These are phyloP conservation scores for Clupea harengus DNA, from an alignment of 2,113 vertebrate species.

Conservation along the genomic window DNA sequence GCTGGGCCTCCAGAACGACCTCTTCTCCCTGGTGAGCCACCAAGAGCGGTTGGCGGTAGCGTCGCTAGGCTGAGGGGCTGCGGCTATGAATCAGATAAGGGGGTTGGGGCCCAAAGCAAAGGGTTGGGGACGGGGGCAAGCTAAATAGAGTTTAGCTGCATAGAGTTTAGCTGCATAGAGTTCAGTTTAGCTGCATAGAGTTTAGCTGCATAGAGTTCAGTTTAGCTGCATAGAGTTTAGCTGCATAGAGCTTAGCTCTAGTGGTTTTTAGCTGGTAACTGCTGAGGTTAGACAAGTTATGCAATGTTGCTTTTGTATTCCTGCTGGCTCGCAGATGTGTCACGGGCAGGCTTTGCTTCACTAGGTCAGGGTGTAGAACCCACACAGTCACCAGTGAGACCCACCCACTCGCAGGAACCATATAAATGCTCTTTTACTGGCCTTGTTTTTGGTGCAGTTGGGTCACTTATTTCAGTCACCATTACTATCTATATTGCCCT, in stretches of 20 bases:
- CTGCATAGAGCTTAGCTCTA: background rate
- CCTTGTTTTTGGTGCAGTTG: background rate
- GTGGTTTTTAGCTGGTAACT: background rate
- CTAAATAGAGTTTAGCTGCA: background rate
- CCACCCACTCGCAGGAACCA: background rate
- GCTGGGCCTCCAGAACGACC: conserved; percentile 94
- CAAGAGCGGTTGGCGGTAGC: background rate
- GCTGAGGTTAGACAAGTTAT: background rate
- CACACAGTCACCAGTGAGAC: background rate
- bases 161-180: background rate
- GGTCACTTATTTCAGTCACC: background rate
- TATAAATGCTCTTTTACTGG: background rate
- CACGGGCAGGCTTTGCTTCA: background rate
- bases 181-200: background rate
- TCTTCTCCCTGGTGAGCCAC: conserved; percentile 89
- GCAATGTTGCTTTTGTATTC: background rate
- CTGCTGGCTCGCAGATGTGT: background rate
- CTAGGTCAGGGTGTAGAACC: background rate
- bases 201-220: background rate
- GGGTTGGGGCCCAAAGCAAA: background rate
- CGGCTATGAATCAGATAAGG: background rate
- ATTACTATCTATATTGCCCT: background rate
- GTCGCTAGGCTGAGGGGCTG: background rate
- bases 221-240: background rate
- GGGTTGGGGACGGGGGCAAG: too few relatives aligned